A percentile compares a stretch with the other conserved stretches of the same genome.
Conservation (phyloP, 2,888 invertebrate genomes). For the Neoscelio sp. region DNA sequence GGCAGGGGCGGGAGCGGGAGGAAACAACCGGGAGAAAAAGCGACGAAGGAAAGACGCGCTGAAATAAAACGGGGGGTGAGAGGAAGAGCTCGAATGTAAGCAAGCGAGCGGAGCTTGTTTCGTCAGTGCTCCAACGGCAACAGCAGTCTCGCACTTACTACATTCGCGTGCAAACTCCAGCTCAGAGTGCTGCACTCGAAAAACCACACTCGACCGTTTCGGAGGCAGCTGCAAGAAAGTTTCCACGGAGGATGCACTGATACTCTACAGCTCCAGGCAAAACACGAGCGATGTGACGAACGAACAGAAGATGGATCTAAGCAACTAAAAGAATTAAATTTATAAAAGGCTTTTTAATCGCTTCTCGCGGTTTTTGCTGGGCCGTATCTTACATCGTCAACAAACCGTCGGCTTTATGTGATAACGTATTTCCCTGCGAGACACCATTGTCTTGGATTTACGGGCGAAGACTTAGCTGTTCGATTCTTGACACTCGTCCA, state of each 20-base stretch:
- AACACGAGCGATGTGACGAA: constrained; percentile 62
- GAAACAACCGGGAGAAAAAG: constrained; percentile 30
- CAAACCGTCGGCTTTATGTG: constrained; percentile 25
- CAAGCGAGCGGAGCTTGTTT: constrained; percentile 57
- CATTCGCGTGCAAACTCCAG: constrained; percentile 60
- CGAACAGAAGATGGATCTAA: constrained; percentile 63
- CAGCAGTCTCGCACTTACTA: constrained; percentile 65
- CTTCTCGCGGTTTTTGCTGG: constrained; percentile 15
- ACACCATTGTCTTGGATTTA: not conserved
- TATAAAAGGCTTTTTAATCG: constrained; percentile 48
- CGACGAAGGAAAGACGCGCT: constrained; percentile 48
- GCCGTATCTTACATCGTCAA: constrained; percentile 40
- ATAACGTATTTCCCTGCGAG: constrained; percentile 27
- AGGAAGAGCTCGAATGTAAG: constrained; percentile 57
- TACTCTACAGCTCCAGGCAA: constrained; percentile 63
- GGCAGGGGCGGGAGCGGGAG: constrained; percentile 33
- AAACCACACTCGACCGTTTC: constrained; percentile 66
- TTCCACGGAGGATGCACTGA: constrained; percentile 64
- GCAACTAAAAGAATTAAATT: constrained; percentile 65
- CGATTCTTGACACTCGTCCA: constrained; percentile 11
- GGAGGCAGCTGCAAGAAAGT: constrained; percentile 66
- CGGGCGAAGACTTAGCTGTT: not conserved
- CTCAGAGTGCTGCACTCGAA: constrained; percentile 62
- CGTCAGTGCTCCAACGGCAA: constrained; percentile 53
- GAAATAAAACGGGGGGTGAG: constrained; percentile 42